These are phyloP conservation scores for Eonycteris spelaea DNA, from an alignment of 2,113 vertebrate genomes.

Conservation along the genomic window DNA sequence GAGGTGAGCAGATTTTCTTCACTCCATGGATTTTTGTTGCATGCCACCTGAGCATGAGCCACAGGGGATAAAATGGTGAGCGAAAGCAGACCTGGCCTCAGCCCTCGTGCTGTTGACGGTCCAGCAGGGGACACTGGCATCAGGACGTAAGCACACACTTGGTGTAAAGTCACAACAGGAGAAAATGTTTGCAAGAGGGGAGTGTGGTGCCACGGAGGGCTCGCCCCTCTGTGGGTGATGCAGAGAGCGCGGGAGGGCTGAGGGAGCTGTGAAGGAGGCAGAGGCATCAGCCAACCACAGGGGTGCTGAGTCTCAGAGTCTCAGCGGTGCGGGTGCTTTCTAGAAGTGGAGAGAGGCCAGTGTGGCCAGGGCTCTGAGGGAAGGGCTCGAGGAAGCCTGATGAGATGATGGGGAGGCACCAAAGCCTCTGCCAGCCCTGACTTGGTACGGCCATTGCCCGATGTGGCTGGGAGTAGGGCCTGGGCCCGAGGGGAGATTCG, in stretches of 20 bases:
- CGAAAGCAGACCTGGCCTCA: background rate
- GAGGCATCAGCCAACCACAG: fast-evolving
- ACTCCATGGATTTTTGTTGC: background rate
- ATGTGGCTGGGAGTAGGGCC: fast-evolving
- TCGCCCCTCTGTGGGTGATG: background rate
- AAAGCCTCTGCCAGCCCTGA: background rate
- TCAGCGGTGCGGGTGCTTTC: background rate
- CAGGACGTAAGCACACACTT: background rate
- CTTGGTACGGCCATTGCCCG: background rate
- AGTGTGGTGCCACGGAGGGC: fast-evolving
- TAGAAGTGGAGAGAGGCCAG: background rate
- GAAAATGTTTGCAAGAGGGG: background rate
- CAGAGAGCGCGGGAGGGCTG: background rate
- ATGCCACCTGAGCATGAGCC: no score
- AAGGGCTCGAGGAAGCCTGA: background rate
- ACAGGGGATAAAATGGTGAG: background rate
- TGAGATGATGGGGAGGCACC: background rate
- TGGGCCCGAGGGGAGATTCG: fast-evolving
- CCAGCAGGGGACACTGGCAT: fast-evolving
- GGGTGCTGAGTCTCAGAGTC: background rate
- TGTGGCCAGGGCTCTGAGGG: background rate
- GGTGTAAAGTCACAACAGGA: background rate
- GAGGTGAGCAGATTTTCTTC: fast-evolving
- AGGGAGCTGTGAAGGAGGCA: background rate
- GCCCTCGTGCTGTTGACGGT: background rate